These are phyloP conservation scores for Gobius niger DNA, from an alignment of 2,113 vertebrate species.

Conservation along the genomic window DNA sequence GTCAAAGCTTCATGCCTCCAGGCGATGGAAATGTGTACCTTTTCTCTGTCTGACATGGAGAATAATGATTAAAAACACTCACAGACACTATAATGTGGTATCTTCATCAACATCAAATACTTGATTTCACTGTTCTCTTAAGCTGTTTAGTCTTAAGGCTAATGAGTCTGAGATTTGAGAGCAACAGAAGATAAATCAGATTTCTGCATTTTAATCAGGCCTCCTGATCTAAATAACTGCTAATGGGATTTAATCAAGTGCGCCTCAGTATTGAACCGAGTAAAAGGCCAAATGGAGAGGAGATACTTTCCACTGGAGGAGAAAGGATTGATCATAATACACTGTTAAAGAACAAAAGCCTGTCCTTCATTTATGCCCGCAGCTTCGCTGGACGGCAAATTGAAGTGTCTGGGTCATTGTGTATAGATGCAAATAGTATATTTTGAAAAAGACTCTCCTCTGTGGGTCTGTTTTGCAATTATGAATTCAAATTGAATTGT, in stretches of 20 bases:
- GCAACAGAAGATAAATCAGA: slow-evolving; percentile 33
- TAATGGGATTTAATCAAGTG: slow-evolving; percentile 65
- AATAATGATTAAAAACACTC: neutral
- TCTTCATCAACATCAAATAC: neutral
- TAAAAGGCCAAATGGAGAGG: slow-evolving; percentile 54
- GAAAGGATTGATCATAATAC: slow-evolving; percentile 47
- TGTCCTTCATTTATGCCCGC: slow-evolving; percentile 34
- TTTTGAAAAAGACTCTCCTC: neutral
- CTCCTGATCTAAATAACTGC: slow-evolving; percentile 54
- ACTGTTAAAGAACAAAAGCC: slow-evolving; percentile 54
- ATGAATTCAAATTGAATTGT: neutral
- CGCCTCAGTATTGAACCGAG: slow-evolving; percentile 45
- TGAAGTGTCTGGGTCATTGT: slow-evolving; percentile 11
- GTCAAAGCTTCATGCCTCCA: too few species aligned
- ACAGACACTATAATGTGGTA: neutral
- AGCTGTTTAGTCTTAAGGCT: slow-evolving; percentile 24
- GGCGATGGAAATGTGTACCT: neutral
- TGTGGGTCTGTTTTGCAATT: neutral
- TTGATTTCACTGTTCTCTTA: slow-evolving; percentile 10
- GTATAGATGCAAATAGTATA: neutral
- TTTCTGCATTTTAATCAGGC: slow-evolving; percentile 61
- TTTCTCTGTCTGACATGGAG: neutral
- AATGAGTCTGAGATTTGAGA: slow-evolving; percentile 28
- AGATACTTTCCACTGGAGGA: slow-evolving; percentile 44
- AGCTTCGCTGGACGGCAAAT: slow-evolving; percentile 19